phyloP scores from a whole-genome alignment of 2,888 invertebrate genomes.

The Geotrupes spiniger region DNA sequence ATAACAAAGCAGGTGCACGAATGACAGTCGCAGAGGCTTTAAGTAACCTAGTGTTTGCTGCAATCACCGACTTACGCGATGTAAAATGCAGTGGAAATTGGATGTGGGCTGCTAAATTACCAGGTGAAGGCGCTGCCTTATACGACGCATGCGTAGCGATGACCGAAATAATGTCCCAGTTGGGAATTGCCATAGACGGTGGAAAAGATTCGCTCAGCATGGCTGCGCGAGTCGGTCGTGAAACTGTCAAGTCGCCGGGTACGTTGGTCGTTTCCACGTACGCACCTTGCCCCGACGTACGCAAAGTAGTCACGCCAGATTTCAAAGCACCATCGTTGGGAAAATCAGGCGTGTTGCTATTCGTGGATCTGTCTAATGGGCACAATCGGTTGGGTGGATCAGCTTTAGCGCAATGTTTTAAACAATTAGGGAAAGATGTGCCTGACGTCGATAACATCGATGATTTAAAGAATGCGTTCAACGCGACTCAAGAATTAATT shows the following conservation, averaged over 20 bases:
- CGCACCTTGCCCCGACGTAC: conserved; percentile 90
- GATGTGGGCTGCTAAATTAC: conserved; percentile 99
- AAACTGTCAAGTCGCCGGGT: conserved; percentile 71
- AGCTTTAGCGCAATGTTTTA: conserved; percentile 86
- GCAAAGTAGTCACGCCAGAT: conserved; percentile 85
- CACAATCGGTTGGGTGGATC: conserved; percentile 85
- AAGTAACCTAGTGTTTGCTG: conserved; percentile 82
- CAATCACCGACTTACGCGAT: conserved; percentile 68
- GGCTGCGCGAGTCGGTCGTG: conserved; percentile 78
- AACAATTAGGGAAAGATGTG: conserved; percentile 70
- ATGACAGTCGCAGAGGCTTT: conserved; percentile 94
- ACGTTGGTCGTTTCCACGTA: conserved; percentile 95
- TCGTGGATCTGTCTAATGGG: conserved; percentile 74
- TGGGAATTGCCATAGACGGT: conserved; percentile 87
- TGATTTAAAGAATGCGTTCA: conserved; percentile 72
- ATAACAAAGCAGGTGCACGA: conserved; percentile 83
- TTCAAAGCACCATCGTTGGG: conserved; percentile 66
- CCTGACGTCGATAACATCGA: conserved; percentile 77
- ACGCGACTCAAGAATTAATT: conserved; percentile 79
- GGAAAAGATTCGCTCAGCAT: conserved; percentile 97
- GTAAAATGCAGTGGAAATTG: conserved; percentile 99
- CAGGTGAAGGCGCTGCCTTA: conserved; percentile 86
- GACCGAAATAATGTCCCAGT: conserved; percentile 75
- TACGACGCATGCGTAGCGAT: conserved; percentile 86
- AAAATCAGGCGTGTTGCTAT: conserved; percentile 65